Evolutionary conservation across 2,888 invertebrate species (phyloP), one percentile per base, ranked within the genome.

Genomic region (Ommatoiulus sabulosus): DNA sequence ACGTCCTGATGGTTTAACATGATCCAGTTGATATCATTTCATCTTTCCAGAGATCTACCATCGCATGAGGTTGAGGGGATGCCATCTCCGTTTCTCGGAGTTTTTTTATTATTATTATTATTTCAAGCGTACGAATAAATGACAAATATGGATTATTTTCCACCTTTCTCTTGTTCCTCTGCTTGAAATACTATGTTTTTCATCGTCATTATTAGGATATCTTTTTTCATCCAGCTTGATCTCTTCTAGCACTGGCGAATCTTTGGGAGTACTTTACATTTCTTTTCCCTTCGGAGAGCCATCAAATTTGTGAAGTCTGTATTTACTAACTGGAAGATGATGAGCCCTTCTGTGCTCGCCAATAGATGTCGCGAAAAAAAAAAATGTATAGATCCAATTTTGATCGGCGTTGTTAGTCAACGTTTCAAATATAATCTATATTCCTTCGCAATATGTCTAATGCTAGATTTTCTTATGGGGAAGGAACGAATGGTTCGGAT

Each of bases 291-390:
- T 20, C 10, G 20, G 72, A 72, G 72, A 24, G 24, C 72, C 72
- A 72, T 72, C 72, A 72, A 72, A 72, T 24, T 20, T 72, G 7
- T 72, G n/a, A 8, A 72, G 8, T 24, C 24, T 72, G 24, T 72
- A 72, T 72, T 72, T 72, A 72, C 72, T 72, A 72, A 72, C 72
- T 72, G 72, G 72, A 72, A 24, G 72, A 72, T 72, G 72, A 72
- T 72, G 72, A 72, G 72, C 72, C 72, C 72, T 72, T 72, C 72
- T 72, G 72, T 24, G 72, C 24, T 24, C 72, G n/a, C 24, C 72
- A 72, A 24, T 72, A 72, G 72, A 24, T 72, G 72, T n/a, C n/a
- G 63, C n/a, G 5, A 63, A 5, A 63, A 17, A 63, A 72, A 72
- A 72, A 72, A 24, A 10, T 72, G 8, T 20, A 72, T 72, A 8